Conservation (phyloP, 2,797 vertebrate genomes). For the Heteromormyrus szaboi region DNA sequence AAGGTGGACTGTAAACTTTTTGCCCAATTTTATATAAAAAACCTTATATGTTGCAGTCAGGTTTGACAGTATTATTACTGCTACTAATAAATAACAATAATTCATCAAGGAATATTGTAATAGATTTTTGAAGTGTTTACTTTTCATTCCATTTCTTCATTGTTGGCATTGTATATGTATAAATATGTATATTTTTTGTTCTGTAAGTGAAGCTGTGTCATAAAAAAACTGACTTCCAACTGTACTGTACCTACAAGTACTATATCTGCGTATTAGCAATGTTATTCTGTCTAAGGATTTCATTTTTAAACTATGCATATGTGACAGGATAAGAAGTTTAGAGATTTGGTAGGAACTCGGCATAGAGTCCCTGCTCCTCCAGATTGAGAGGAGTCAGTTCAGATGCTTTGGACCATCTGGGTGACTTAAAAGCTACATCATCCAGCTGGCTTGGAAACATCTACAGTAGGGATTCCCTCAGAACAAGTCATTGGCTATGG, state of each 20-base stretch:
- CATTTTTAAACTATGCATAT: not conserved
- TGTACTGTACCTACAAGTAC: not conserved
- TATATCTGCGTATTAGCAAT: not conserved
- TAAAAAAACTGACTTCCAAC: not conserved
- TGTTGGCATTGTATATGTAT: not conserved
- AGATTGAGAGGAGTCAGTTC: not conserved
- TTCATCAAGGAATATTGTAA: not conserved
- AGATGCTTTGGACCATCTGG: not conserved
- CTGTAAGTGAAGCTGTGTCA: not conserved
- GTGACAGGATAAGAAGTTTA: not conserved
- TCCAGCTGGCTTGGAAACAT: not conserved
- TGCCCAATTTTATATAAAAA: not conserved
- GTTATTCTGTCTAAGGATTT: not conserved
- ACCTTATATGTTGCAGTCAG: not conserved
- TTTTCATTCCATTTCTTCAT: not conserved
- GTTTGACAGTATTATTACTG: not conserved
- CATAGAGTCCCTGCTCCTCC: not conserved
- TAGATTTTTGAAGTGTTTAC: not conserved
- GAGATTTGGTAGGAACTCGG: not conserved
- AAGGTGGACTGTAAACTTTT: not conserved
- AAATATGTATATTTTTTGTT: not conserved
- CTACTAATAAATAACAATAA: not conserved
- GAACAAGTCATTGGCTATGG: not conserved
- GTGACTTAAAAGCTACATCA: not conserved
- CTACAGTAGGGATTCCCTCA: not conserved